Evolutionary conservation across 2,797 vertebrate genomes (phyloP).

Genomic region (Falco biarmicus): DNA sequence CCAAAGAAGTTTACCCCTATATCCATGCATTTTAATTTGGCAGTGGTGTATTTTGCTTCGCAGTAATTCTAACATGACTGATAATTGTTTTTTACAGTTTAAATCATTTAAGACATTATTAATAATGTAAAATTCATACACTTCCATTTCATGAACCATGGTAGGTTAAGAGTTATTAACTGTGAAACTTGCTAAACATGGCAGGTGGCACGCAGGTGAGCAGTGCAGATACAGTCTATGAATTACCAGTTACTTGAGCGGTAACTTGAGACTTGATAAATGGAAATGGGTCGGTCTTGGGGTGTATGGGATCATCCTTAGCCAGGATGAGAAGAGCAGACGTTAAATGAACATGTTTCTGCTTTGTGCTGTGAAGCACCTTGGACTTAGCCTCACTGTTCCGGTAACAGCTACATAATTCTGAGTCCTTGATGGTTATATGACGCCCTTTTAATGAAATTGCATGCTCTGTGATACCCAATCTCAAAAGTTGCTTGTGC

Average conservation of each 20-base stretch:
- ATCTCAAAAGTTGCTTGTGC: background rate
- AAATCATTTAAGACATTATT: background rate
- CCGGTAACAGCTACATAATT: background rate
- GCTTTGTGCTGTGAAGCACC: background rate
- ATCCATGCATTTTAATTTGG: background rate
- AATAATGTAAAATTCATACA: background rate
- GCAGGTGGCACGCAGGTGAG: slow-evolving; percentile 27
- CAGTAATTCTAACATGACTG: background rate
- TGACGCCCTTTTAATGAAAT: background rate
- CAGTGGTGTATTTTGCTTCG: background rate
- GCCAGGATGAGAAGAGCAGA: background rate
- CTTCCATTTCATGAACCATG: slow-evolving; percentile 7
- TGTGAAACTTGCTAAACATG: slow-evolving; percentile 12
- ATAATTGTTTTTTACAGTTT: background rate
- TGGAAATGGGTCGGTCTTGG: background rate
- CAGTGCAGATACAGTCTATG: background rate
- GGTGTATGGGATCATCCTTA: background rate
- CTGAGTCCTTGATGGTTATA: background rate
- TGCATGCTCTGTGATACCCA: background rate
- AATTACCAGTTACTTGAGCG: background rate
- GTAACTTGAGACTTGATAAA: background rate
- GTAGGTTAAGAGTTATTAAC: slow-evolving; percentile 46
- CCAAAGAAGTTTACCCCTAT: background rate
- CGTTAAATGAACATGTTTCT: background rate
- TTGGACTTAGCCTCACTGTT: background rate